Conservation (phyloP, 2,113 vertebrate species). For the Leptosomus discolor region DNA sequence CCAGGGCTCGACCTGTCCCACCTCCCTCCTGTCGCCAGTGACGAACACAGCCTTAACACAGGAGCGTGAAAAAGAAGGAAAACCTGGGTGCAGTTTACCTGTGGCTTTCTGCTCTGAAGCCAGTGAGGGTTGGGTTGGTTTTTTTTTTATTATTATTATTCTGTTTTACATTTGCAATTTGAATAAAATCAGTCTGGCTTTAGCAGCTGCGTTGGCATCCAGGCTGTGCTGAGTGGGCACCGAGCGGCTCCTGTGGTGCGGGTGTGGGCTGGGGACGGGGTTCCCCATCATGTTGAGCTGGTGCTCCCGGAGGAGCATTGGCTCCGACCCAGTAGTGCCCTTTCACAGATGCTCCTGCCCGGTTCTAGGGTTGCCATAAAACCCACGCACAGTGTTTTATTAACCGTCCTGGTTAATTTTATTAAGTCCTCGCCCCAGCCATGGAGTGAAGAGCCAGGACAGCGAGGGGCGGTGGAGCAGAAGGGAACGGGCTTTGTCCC, state of each 20-base stretch:
- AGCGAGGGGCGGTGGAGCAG: not conserved
- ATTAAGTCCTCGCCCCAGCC: not conserved
- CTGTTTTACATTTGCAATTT: constrained; percentile 37
- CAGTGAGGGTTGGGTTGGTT: not conserved
- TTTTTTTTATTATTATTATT: not conserved
- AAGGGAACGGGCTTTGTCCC: constrained; percentile 23
- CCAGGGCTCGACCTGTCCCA: not conserved
- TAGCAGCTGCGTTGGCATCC: not conserved
- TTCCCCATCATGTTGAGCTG: rapidly evolving
- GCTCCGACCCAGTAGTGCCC: not conserved
- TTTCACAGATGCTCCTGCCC: not conserved
- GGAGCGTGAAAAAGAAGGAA: not conserved
- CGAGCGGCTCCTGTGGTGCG: rapidly evolving
- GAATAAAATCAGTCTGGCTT: constrained; percentile 58
- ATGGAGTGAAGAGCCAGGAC: rapidly evolving
- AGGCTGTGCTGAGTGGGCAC: not conserved
- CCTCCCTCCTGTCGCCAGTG: not conserved
- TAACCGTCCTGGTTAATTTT: not conserved
- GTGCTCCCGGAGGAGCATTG: rapidly evolving
- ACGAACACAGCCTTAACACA: constrained; percentile 21
- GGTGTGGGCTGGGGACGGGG: too few relatives aligned
- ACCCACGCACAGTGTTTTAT: not conserved
- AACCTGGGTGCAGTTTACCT: not conserved
- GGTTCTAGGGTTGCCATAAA: not conserved
- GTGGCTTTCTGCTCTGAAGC: not conserved